phyloP scores from a whole-genome alignment of 37 sponge, comb jelly and placozoan genomes.

The Spongilla lacustris region DNA sequence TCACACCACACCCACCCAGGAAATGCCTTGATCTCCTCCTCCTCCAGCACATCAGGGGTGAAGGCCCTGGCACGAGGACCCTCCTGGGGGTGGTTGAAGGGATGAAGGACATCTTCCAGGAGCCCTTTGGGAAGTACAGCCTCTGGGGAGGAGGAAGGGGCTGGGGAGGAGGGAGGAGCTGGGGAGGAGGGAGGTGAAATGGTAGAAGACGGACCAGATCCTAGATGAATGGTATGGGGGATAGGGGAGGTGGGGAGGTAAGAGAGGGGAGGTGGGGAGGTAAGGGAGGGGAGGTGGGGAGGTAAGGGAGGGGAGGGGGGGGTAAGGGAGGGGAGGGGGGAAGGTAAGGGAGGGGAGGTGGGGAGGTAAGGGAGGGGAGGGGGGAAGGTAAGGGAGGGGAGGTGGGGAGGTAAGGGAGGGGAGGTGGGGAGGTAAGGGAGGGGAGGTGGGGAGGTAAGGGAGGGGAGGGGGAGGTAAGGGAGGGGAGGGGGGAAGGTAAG shows the following conservation, averaged over 20 bases:
- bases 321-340: neutral
- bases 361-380: too few relatives aligned
- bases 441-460: too few relatives aligned
- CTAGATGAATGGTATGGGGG: neutral
- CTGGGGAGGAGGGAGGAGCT: neutral
- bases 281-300: neutral
- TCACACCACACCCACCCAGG: conserved; percentile 67
- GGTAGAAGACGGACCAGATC: neutral
- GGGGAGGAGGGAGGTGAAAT: neutral
- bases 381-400: too few relatives aligned
- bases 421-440: too few relatives aligned
- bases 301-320: too few relatives aligned
- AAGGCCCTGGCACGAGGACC: conserved; percentile 86
- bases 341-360: too few relatives aligned
- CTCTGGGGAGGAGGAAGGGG: neutral
- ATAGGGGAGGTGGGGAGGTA: neutral
- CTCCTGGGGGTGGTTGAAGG: conserved; percentile 87
- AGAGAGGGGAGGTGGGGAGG: neutral
- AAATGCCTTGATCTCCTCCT: conserved; percentile 72
- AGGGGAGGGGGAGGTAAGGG: too few relatives aligned
- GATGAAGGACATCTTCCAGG: conserved; percentile 56
- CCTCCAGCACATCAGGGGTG: conserved; percentile 88
- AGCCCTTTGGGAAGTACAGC: neutral
- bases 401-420: neutral
- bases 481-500: too few relatives aligned